Conservation (phyloP, 2,888 invertebrate genomes). For the Elaeidobius kamerunicus region DNA sequence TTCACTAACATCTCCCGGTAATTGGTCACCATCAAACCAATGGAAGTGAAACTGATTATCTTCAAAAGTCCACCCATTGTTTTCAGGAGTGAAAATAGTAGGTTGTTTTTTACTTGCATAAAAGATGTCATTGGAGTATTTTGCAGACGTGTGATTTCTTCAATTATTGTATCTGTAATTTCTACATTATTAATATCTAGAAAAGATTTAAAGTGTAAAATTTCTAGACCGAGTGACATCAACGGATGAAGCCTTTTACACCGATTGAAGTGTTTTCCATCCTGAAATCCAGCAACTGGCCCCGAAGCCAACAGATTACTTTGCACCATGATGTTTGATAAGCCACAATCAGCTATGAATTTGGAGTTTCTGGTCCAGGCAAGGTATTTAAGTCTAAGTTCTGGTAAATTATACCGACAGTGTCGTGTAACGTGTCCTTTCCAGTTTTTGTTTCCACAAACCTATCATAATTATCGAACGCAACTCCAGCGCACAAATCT, state of each 20-base stretch:
- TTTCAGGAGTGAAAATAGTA: constrained; percentile 25
- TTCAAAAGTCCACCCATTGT: constrained; percentile 29
- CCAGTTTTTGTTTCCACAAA: constrained; percentile 22
- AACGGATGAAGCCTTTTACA: constrained; percentile 30
- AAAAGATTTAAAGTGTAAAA: constrained; percentile 34
- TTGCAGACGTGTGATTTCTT: constrained; percentile 31
- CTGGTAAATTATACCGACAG: constrained; percentile 29
- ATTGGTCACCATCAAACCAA: constrained; percentile 8
- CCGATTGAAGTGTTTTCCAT: constrained; percentile 35
- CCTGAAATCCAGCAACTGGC: constrained; percentile 30
- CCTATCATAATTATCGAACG: constrained; percentile 15
- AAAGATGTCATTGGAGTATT: constrained; percentile 27
- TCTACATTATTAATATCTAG: constrained; percentile 23
- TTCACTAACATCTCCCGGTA: no score
- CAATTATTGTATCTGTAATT: constrained; percentile 26
- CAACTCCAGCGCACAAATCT: constrained; percentile 19
- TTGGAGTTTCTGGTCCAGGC: neutral
- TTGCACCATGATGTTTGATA: constrained; percentile 26
- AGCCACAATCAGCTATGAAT: constrained; percentile 7
- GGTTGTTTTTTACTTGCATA: constrained; percentile 20
- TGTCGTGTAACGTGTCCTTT: constrained; percentile 29
- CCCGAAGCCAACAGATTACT: constrained; percentile 32
- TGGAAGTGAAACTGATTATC: constrained; percentile 21
- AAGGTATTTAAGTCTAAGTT: constrained; percentile 5
- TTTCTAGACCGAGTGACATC: constrained; percentile 34